Evolutionary conservation across 2,888 invertebrate genomes (phyloP).

Genomic region (Sipha maydis): DNA sequence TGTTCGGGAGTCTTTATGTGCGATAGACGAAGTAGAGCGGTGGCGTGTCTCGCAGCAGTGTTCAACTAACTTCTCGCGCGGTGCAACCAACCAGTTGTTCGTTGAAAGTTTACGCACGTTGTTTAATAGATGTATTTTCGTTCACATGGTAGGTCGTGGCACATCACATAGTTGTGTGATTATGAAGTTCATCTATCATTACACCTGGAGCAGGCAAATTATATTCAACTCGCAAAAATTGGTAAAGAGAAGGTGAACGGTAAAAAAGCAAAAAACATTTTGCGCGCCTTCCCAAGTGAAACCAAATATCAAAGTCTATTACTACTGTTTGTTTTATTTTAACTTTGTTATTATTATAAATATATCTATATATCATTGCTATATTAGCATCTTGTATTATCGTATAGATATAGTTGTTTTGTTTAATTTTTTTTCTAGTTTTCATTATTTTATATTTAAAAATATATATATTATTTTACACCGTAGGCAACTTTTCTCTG

Average conservation of each 20-base stretch:
- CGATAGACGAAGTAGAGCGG: conserved; percentile 20
- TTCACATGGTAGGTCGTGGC: conserved; percentile 61
- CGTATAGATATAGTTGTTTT: no score
- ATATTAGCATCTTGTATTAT: not conserved
- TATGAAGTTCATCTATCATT: conserved; percentile 73
- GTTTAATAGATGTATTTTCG: conserved; percentile 62
- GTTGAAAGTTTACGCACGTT: conserved; percentile 43
- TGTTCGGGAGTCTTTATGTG: conserved; percentile 19
- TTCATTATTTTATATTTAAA: no score
- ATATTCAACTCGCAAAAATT: conserved; percentile 92
- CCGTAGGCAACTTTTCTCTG: no score
- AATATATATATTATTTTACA: no score
- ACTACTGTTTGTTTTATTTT: not conserved
- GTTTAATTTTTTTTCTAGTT: no score
- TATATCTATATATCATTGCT: not conserved
- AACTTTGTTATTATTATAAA: not conserved
- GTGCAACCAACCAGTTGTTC: conserved; percentile 47
- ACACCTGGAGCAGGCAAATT: conserved; percentile 93
- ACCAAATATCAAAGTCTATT: conserved; percentile 42
- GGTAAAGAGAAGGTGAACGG: conserved; percentile 88
- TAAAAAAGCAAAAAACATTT: conserved; percentile 11
- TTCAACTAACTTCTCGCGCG: conserved; percentile 38
- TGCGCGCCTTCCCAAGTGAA: conserved; percentile 6
- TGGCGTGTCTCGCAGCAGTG: conserved; percentile 35
- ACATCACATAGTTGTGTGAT: conserved; percentile 61